Evolutionary conservation across 1,140 invertebrate genomes (phyloP).

Genomic region (Procambarus clarkii): DNA sequence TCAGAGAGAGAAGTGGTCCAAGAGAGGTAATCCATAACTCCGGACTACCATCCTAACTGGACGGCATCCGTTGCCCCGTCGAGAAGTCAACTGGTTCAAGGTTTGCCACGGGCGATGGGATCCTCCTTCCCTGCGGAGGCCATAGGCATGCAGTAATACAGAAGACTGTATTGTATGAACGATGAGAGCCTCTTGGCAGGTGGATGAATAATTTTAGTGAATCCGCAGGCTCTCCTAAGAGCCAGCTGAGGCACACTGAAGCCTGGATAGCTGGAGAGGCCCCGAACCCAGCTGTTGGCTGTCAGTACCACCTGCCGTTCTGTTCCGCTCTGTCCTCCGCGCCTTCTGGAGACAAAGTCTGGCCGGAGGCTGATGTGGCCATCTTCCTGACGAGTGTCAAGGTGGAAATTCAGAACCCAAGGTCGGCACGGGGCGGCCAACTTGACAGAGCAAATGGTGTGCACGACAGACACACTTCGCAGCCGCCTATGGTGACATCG

Average conservation of each 20-base stretch:
- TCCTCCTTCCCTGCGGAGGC: no score
- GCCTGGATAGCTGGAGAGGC: not conserved
- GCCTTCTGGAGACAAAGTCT: not conserved
- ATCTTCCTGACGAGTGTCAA: not conserved
- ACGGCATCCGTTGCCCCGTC: no score
- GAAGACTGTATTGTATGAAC: not conserved
- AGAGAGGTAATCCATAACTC: no score
- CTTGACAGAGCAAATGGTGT: not conserved
- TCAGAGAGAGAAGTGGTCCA: no score
- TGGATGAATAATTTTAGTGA: conserved; percentile 43
- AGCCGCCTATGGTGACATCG: not conserved
- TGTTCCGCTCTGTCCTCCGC: not conserved
- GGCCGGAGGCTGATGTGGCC: not conserved
- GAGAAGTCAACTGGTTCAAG: no score
- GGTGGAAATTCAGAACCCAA: conserved; percentile 1
- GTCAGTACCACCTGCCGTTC: not conserved
- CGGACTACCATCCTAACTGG: no score
- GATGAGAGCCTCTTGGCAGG: not conserved
- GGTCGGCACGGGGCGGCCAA: not conserved
- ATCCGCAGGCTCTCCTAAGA: conserved; percentile 11
- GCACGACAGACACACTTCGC: not conserved
- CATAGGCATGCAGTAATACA: not conserved
- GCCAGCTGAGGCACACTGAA: conserved; percentile 38
- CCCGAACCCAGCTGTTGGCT: not conserved
- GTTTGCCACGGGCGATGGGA: no score